Base-by-base conservation (phyloP, 2,888 invertebrate genomes). In the Leptarthrus brevirostris region DNA sequence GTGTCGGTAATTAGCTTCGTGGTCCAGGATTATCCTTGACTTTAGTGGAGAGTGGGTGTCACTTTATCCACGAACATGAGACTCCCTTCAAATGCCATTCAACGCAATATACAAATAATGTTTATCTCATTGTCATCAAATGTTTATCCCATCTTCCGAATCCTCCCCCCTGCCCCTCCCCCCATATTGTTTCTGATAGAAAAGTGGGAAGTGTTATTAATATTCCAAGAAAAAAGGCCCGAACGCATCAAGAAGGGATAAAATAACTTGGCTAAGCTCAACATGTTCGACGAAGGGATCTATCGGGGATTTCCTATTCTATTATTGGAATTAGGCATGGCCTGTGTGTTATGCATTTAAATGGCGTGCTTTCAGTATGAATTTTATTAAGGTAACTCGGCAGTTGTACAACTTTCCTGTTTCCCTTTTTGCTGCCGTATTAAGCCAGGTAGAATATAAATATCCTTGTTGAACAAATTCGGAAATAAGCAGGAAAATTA, bases 331-430 rank as follows among this genome's bases (percentile, higher is more conserved):
- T 84, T 84, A 84, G 84, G 83, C 73, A 82, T 82, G 81, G 82
- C 83, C 82, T 84, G 81, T 84, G 85, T 84, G 84, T 84, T 84
- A 84, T 84, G 84, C 84, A 84, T 84, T 84, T 84, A 84, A 84
- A 84, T 84, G 84, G 83, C 84, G 84, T 84, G 82, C 83, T 84
- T 84, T 84, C 83, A 84, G 14, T 71, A 71, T 71, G 36, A 54
- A 40, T 54, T 54, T 71, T 71, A 71, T 71, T 40, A 71, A 70
- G 53, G 66, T 66, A 30, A 24, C 61, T 36, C 61, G 44, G 16
- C 6, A 8, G 30, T n/a, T 44, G 16, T 14, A 44, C 4, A 14
- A 44, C 12, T 44, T 44, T 8, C 44, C n/a, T 44, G 44, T 44
- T 44, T 44, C 16, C 44, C 30, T 30, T 30, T 1, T 30, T 8